These are phyloP conservation scores for Thymelicus acteon DNA, from an alignment of 2,888 invertebrate species.

Conservation along the genomic window DNA sequence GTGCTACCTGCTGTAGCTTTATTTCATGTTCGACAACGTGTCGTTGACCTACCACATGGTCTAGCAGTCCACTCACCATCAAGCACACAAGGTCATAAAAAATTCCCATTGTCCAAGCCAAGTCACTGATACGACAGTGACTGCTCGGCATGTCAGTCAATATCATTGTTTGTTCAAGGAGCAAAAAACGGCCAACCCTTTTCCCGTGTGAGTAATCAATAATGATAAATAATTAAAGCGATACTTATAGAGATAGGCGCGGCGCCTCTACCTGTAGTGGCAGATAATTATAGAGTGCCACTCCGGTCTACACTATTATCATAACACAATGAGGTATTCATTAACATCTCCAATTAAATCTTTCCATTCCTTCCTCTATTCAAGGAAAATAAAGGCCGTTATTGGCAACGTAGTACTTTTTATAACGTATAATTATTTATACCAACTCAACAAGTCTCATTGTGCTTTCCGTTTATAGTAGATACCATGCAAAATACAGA, in stretches of 20 bases:
- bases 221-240: neutral
- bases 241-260: conserved; percentile 19
- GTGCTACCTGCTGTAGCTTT: too few species aligned
- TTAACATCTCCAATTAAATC: conserved; percentile 22
- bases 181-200: neutral
- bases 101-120: too few species aligned
- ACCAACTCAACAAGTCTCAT: neutral
- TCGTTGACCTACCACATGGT: too few species aligned
- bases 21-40: too few species aligned
- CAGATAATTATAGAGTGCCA: conserved; percentile 3
- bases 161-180: too few species aligned
- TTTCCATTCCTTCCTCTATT: conserved; percentile 16
- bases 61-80: too few species aligned
- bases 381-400: conserved; percentile 1
- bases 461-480: neutral
- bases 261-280: neutral
- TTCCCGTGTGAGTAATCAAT: neutral
- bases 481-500: too few species aligned
- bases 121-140: too few species aligned
- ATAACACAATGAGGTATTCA: conserved; percentile 12
- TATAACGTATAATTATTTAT: neutral
- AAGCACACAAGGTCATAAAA: too few species aligned
- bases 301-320: conserved; percentile 13
- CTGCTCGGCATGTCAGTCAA: too few species aligned
- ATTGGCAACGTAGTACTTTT: neutral